Percentiles rank a stretch among this genome's conserved stretches.
Evolutionary conservation across 2,113 vertebrate species (phyloP).

Genomic region (Gambusia holbrooki): DNA sequence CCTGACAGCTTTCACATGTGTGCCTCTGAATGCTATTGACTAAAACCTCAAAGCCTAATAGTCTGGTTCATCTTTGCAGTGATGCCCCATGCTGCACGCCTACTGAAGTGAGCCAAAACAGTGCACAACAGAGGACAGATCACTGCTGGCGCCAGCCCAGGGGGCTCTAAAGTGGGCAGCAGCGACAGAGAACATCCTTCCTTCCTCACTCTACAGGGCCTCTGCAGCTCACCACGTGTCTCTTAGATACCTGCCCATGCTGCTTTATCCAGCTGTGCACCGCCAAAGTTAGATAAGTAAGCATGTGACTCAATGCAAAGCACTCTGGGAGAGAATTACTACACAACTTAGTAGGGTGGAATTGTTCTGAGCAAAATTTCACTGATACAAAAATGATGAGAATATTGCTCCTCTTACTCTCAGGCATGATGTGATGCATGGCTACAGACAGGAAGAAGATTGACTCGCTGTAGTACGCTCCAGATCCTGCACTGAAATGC

Average conservation of each 20-base stretch:
- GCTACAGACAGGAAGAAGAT: constrained; percentile 98
- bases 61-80: constrained; percentile 22
- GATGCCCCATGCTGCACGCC: constrained; percentile 34
- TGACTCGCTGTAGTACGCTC: constrained; percentile 94
- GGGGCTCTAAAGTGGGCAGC: constrained; percentile 52
- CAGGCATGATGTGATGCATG: constrained; percentile 95
- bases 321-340: not conserved
- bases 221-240: constrained; percentile 54
- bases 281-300: not conserved
- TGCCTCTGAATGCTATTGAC: constrained; percentile 18
- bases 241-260: constrained; percentile 37
- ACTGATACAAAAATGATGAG: not conserved
- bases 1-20: not conserved
- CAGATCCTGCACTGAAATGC: constrained; percentile 93
- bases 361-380: not conserved
- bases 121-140: constrained; percentile 28
- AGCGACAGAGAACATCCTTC: constrained; percentile 35
- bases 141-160: constrained; percentile 39
- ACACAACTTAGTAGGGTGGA: not conserved
- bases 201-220: constrained; percentile 33
- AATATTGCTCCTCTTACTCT: constrained; percentile 78
- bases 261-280: constrained; percentile 48
- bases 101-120: constrained; percentile 34
- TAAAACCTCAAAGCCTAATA: constrained; percentile 17
- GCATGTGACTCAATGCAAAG: constrained; percentile 19